These are phyloP conservation scores for Orthochromis indermauri DNA, from an alignment of 2,113 vertebrate genomes.

Conservation along the genomic window DNA sequence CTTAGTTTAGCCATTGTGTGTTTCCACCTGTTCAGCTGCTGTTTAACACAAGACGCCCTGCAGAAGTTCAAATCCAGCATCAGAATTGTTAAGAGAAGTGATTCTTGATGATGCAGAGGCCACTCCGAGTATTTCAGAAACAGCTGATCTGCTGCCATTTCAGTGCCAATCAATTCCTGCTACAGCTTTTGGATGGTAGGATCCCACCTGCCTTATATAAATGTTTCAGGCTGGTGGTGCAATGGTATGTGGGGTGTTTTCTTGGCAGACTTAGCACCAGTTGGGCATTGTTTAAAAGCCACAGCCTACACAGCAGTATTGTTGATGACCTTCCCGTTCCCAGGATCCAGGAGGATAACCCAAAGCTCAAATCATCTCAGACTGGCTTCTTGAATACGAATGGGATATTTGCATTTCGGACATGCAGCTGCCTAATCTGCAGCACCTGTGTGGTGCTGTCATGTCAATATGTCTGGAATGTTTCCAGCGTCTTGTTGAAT, in stretches of 20 bases:
- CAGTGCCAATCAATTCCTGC: accelerated
- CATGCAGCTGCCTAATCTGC: not conserved
- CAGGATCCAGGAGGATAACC: not conserved
- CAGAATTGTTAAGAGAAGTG: not conserved
- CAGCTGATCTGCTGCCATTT: not conserved
- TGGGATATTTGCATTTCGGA: not conserved
- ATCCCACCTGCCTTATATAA: not conserved
- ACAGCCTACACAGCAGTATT: not conserved
- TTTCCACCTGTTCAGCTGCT: not conserved
- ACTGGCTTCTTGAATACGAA: not conserved
- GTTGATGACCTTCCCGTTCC: not conserved
- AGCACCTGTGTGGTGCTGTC: not conserved
- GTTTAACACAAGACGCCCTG: not conserved
- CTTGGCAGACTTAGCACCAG: not conserved
- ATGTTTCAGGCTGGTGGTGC: not conserved
- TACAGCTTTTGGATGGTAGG: not conserved
- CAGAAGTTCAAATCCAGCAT: not conserved
- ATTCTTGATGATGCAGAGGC: not conserved
- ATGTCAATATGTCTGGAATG: not conserved
- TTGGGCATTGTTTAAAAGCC: not conserved
- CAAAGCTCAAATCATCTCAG: not conserved
- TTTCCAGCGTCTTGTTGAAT: not conserved
- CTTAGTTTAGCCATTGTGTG: not conserved
- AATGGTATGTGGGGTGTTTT: not conserved
- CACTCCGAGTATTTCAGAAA: not conserved